A percentile compares a stretch with the other conserved stretches of the same genome.
Conservation (phyloP, 2,797 vertebrate genomes). For the Sebastes diaconus region DNA sequence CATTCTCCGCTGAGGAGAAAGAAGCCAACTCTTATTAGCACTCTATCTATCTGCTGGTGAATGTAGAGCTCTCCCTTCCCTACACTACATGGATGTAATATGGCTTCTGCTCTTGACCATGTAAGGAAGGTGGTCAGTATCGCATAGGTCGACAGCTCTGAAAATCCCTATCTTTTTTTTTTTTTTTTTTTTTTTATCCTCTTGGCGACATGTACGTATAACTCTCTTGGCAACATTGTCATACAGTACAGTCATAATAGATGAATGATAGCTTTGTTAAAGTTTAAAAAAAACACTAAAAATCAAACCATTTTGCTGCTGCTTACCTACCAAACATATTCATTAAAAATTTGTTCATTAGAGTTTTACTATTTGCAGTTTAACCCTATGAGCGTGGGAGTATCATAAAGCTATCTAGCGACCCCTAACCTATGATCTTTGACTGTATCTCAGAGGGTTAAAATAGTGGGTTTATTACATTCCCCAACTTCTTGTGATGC, state of each 20-base stretch:
- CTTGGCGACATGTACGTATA: constrained; percentile 77
- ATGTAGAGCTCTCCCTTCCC: constrained; percentile 71
- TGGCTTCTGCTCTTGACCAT: constrained; percentile 78
- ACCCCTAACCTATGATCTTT: constrained; percentile 23
- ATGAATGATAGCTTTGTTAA: constrained; percentile 78
- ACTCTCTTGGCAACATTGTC: constrained; percentile 78
- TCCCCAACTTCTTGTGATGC: constrained; percentile 76
- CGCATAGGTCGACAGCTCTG: constrained; percentile 87
- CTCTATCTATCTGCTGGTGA: constrained; percentile 75
- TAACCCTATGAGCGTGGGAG: constrained; percentile 78
- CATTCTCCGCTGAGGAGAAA: constrained; percentile 59
- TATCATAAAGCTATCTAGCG: not conserved
- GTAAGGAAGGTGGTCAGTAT: constrained; percentile 90
- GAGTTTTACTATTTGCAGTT: constrained; percentile 88
- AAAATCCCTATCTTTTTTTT: constrained; percentile 77
- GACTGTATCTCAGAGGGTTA: constrained; percentile 82
- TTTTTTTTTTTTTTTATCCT: constrained; percentile 36
- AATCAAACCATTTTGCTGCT: constrained; percentile 94
- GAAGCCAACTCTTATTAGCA: constrained; percentile 48
- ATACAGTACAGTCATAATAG: constrained; percentile 83
- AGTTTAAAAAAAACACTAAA: constrained; percentile 69
- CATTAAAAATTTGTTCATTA: constrained; percentile 87
- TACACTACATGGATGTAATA: constrained; percentile 42
- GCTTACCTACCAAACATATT: constrained; percentile 86
- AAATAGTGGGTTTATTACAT: constrained; percentile 81